phyloP scores from a whole-genome alignment of 92 coral and sea anemone genomes.

The Palythoa caribaeorum region DNA sequence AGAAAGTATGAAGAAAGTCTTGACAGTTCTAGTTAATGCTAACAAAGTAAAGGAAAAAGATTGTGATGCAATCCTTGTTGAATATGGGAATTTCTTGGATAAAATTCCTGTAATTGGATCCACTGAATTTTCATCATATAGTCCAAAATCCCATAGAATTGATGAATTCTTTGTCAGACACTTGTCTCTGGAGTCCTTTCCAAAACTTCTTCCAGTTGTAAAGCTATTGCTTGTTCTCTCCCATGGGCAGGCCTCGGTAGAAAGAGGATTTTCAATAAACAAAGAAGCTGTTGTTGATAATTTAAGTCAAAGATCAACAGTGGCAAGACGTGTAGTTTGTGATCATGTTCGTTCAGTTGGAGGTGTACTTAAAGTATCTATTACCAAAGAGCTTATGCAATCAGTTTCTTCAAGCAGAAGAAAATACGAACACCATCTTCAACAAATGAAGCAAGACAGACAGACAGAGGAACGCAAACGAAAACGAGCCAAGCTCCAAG shows the following conservation, averaged over 20 bases:
- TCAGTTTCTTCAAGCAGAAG: constrained; percentile 33
- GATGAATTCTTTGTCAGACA: constrained; percentile 4
- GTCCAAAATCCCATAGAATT: constrained; percentile 1
- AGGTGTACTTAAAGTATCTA: constrained; percentile 23
- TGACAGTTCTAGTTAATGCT: constrained; percentile 28
- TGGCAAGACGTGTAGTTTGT: constrained; percentile 28
- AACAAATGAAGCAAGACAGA: constrained; percentile 31
- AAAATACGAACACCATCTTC: constrained; percentile 19
- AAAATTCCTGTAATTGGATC: constrained; percentile 3
- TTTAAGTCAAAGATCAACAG: constrained; percentile 10
- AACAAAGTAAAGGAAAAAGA: constrained; percentile 13
- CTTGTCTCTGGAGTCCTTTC: constrained; percentile 3
- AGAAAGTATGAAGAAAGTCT: constrained; percentile 19
- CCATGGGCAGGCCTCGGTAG: constrained; percentile 49
- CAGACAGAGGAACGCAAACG: constrained; percentile 14
- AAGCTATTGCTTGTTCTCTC: constrained; percentile 44
- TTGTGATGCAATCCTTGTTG: constrained; percentile 16
- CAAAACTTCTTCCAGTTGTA: constrained; percentile 15
- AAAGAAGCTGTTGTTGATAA: constrained; percentile 26
- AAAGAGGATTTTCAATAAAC: constrained; percentile 46
- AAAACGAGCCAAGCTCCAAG: constrained; percentile 33
- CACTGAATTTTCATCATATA: constrained; percentile 2
- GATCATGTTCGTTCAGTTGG: constrained; percentile 44
- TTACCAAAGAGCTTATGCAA: constrained; percentile 33
- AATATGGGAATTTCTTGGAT: constrained; percentile 7